Base-by-base conservation (phyloP, 2,797 vertebrate species). In the Enteromius argenteus region DNA sequence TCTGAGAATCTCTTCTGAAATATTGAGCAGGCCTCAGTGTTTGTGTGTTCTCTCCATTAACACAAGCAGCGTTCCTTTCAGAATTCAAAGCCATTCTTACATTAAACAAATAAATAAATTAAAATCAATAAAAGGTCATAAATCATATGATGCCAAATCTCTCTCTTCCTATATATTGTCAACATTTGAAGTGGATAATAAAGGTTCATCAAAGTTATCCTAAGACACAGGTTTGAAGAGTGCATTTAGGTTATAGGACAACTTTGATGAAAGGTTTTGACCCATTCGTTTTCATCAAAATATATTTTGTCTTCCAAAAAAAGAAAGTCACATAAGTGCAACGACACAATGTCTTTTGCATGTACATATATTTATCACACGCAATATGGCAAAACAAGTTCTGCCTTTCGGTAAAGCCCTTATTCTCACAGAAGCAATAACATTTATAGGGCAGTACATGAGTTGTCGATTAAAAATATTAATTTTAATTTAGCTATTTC, bases 21-120 rank as follows among this genome's bases (percentile, higher is more conserved):
- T 85, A 85, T 66, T 79, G 42, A 87, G 77, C 49, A 58, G 66
- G 19, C 30, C 27, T 64, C 68, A 58, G 49, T 67, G n/a, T 69
- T 9, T 42, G 8, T 78, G n/a, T n/a, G 62, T 85, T 44, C 53
- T 73, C 69, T 87, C 37, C 37, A 44, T 58, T 85, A 64, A 80
- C 53, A 86, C 32, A 44, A 21, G 27, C 35, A 53, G 42, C 58
- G 56, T 51, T 42, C 10, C 23, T 79, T 23, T 19, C 32, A 64
- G 67, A 62, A 71, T 51, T 77, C 49, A n/a, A 56, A 8, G 44
- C 60, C 15, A 17, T 58, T 79, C 37, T 58, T 67, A 78, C 60
- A 39, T 64, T 56, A 9, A 49, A 49, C 4, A 49, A 17, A 49
- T 17, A 5, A 49, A 49, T 15, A 1, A 0, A 46, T 4, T 4